Conservation (phyloP, 2,797 vertebrate species). For the Perodicticus potto region DNA sequence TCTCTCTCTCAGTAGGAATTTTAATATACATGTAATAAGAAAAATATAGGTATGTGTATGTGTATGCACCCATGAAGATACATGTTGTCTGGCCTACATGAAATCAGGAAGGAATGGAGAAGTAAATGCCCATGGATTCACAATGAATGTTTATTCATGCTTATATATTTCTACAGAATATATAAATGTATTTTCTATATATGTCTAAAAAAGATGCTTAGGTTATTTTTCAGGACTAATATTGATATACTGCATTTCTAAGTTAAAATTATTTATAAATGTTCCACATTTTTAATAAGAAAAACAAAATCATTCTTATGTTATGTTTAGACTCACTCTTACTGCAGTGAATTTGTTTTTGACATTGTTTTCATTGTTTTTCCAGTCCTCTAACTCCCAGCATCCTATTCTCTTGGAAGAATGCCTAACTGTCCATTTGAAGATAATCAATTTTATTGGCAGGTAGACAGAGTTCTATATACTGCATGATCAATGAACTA, state of each 20-base stretch:
- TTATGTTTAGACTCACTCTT: not conserved
- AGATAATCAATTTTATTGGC: conserved; percentile 6
- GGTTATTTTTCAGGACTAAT: not conserved
- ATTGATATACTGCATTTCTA: not conserved
- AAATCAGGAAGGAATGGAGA: not conserved
- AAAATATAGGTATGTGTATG: not conserved
- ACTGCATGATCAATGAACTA: not conserved
- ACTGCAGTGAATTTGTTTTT: not conserved
- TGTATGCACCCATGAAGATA: not conserved
- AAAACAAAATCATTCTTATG: conserved; percentile 8
- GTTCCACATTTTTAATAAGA: conserved; percentile 4
- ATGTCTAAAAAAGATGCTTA: not conserved
- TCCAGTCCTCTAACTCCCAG: not conserved
- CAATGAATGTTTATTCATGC: not conserved
- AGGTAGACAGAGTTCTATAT: conserved; percentile 10
- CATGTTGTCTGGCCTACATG: not conserved
- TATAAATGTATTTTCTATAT: not conserved
- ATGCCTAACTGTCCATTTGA: not conserved
- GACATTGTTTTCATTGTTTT: conserved; percentile 20
- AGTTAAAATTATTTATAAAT: conserved; percentile 28
- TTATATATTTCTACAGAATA: not conserved
- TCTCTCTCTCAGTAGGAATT: not conserved
- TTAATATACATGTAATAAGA: not conserved
- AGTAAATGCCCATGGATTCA: not conserved
- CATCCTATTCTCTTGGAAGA: not conserved